A percentile compares a stretch with the other conserved stretches of the same genome.
Conservation (phyloP, 2,888 invertebrate genomes). For the Eurytoma californica region DNA sequence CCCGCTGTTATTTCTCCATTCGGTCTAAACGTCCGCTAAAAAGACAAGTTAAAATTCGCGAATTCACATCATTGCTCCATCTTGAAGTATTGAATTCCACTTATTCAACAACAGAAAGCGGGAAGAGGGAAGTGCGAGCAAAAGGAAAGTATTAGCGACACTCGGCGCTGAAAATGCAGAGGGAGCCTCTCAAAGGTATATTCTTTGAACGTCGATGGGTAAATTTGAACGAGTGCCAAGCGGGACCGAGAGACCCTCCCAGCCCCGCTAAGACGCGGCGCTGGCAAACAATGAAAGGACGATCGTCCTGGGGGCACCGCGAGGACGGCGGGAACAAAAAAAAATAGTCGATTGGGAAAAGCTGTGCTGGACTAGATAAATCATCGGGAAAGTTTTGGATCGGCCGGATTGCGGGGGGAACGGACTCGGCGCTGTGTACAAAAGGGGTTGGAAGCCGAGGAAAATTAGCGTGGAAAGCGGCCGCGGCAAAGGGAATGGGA, state of each 20-base stretch:
- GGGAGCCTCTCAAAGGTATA: slow-evolving; percentile 26
- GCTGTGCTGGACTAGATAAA: no score
- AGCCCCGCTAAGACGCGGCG: background rate
- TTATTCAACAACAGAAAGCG: background rate
- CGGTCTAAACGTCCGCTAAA: no score
- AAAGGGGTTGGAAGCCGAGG: background rate
- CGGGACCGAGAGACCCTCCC: slow-evolving; percentile 13
- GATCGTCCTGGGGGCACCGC: no score
- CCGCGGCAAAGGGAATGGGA: background rate
- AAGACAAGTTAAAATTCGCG: background rate
- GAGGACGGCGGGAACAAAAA: no score
- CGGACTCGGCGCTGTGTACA: no score
- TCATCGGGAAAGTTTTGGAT: no score
- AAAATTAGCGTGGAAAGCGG: slow-evolving; percentile 1
- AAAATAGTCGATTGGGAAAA: no score
- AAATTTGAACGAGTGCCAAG: slow-evolving; percentile 60
- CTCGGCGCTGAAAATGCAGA: slow-evolving; percentile 37
- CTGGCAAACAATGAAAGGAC: background rate
- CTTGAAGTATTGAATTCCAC: background rate
- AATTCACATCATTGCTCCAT: background rate
- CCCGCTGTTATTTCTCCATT: no score
- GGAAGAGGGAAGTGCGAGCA: background rate
- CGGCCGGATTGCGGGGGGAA: no score
- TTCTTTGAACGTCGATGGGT: slow-evolving; percentile 25
- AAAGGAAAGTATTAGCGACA: slow-evolving; percentile 20